Conservation (phyloP, 2,888 invertebrate genomes). For the Polyommatus icarus region DNA sequence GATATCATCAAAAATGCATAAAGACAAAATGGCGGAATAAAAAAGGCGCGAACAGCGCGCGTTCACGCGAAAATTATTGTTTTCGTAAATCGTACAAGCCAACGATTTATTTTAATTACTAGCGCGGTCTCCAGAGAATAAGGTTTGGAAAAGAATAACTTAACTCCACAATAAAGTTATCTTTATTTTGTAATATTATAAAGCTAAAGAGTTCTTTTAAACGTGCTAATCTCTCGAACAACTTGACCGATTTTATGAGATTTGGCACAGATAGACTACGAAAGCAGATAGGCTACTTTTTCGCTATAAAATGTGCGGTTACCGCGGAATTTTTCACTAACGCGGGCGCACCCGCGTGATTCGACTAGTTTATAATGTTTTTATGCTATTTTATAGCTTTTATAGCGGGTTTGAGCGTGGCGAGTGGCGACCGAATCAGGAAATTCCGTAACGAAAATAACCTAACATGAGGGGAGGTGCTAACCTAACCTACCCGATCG, state of each 20-base stretch:
- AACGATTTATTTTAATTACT: constrained; percentile 9
- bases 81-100: background rate
- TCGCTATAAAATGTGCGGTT: background rate
- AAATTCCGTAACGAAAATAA: too few species aligned
- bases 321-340: background rate
- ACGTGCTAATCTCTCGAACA: background rate
- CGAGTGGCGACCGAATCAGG: too few species aligned
- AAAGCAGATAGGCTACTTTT: background rate
- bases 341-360: too few species aligned
- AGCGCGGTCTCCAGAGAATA: background rate
- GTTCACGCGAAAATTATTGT: constrained; percentile 12
- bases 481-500: too few species aligned
- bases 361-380: too few species aligned
- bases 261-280: background rate
- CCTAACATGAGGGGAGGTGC: too few species aligned
- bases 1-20: constrained; percentile 19
- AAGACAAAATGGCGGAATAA: constrained; percentile 18
- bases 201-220: background rate
- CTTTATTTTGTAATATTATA: background rate
- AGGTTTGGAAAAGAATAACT: background rate
- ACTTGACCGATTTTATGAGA: background rate
- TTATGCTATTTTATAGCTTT: too few species aligned
- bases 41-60: constrained; percentile 10
- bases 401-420: too few species aligned
- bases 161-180: background rate